Conservation (phyloP, 2,797 vertebrate genomes). For the Scolopax bukidnonensis region DNA sequence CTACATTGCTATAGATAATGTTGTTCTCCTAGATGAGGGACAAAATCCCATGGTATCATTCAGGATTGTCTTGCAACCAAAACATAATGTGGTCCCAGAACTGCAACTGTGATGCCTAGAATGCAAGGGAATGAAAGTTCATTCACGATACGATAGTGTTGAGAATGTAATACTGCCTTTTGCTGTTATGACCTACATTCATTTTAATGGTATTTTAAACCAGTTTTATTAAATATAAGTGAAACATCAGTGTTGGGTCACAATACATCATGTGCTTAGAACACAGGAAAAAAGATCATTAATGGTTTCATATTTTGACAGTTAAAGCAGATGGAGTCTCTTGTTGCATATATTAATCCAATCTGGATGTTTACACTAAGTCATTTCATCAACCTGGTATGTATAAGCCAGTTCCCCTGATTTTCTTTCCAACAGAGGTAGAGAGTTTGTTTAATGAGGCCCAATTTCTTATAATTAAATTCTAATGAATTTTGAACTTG, state of each 20-base stretch:
- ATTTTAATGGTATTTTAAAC: neutral
- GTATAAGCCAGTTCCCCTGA: neutral
- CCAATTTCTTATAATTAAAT: neutral
- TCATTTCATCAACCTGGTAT: neutral
- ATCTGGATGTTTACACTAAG: neutral
- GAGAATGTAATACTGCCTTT: neutral
- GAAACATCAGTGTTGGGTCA: neutral
- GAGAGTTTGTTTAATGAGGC: neutral
- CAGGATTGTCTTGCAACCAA: neutral
- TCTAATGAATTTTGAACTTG: slow-evolving; percentile 7
- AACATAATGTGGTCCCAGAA: neutral
- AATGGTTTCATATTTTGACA: neutral
- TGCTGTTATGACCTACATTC: neutral
- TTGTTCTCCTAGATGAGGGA: neutral
- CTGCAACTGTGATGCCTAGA: neutral
- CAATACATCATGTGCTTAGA: neutral
- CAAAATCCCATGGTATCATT: neutral
- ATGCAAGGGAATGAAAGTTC: neutral
- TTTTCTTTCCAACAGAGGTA: neutral
- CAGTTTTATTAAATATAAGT: neutral
- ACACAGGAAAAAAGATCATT: neutral
- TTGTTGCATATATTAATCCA: neutral
- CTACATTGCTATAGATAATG: rapidly evolving
- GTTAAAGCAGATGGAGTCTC: slow-evolving; percentile 8
- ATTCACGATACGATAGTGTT: neutral